Percentiles rank a stretch among this genome's conserved stretches.
phyloP scores from a whole-genome alignment of 1,140 invertebrate species.

The Cotesia vestalis region DNA sequence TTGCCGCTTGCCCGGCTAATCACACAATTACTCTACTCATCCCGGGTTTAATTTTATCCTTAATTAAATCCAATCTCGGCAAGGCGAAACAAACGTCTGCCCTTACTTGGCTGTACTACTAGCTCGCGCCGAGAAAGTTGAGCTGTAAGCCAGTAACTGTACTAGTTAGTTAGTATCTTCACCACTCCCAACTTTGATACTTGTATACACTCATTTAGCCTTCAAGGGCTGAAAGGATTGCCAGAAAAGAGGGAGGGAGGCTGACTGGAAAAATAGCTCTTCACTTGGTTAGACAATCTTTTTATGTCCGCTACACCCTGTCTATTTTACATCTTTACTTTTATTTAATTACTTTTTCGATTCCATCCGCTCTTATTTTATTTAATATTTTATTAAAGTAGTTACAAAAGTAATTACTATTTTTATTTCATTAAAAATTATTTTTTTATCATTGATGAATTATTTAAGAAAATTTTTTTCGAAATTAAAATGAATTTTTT shows the following conservation, averaged over 20 bases:
- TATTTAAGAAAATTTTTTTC: no score
- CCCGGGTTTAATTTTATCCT: constrained; percentile 57
- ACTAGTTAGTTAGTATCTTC: not conserved
- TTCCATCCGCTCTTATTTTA: no score
- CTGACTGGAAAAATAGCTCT: constrained; percentile 20
- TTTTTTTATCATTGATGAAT: no score
- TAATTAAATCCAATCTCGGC: constrained; percentile 59
- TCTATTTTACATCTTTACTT: no score
- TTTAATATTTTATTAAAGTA: no score
- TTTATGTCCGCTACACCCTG: no score
- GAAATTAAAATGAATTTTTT: no score
- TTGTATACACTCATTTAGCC: not conserved
- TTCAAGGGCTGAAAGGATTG: constrained; percentile 21
- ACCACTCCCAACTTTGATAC: constrained; percentile 3
- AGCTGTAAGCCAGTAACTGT: not conserved
- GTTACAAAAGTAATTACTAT: no score
- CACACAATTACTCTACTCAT: constrained; percentile 51
- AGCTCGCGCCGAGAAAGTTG: not conserved
- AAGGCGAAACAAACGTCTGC: constrained; percentile 41
- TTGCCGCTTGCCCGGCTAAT: constrained; percentile 53
- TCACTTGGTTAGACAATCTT: constrained; percentile 14
- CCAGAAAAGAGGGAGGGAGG: not conserved
- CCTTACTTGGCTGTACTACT: not conserved
- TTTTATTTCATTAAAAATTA: no score
- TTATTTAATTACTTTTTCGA: no score